Evolutionary conservation across 37 sponge, comb jelly and placozoan genomes (phyloP).

Genomic region (Bolinopsis microptera): DNA sequence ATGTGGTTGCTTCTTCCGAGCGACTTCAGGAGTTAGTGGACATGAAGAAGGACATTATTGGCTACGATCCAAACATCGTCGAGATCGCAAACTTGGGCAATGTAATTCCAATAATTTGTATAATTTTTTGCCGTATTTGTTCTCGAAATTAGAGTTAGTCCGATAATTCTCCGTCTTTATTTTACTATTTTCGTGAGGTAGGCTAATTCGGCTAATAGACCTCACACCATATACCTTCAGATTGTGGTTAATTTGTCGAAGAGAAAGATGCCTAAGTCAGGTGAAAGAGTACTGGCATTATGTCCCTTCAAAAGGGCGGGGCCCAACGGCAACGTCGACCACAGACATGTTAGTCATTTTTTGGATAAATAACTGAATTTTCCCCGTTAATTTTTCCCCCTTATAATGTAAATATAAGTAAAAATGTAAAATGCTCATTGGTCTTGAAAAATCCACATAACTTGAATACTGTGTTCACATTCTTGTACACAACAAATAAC

Average conservation of each 20-base stretch:
- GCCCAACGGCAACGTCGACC: neutral
- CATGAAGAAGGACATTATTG: conserved; percentile 28
- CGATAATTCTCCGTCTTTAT: neutral
- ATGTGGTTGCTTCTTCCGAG: neutral
- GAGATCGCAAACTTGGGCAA: neutral
- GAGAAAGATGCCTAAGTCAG: neutral
- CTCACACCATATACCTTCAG: neutral
- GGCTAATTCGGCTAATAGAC: neutral
- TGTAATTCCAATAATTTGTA: too few relatives aligned
- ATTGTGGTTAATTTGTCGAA: conserved; percentile 41
- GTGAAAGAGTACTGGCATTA: neutral
- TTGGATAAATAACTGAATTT: too few relatives aligned
- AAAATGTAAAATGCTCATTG: neutral
- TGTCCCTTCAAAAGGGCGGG: neutral
- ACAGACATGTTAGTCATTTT: neutral
- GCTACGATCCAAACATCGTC: conserved; percentile 16
- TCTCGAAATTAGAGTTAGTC: neutral
- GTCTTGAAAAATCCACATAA: neutral
- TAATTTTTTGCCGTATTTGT: too few relatives aligned
- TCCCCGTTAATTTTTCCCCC: too few relatives aligned
- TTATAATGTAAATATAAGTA: neutral
- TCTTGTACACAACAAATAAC: too few relatives aligned
- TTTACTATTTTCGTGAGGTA: neutral
- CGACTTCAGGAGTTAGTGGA: conserved; percentile 47
- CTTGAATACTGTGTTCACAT: neutral